Evolutionary conservation across 2,113 vertebrate species (phyloP).

Genomic region (Erythrocercus mccallii): DNA sequence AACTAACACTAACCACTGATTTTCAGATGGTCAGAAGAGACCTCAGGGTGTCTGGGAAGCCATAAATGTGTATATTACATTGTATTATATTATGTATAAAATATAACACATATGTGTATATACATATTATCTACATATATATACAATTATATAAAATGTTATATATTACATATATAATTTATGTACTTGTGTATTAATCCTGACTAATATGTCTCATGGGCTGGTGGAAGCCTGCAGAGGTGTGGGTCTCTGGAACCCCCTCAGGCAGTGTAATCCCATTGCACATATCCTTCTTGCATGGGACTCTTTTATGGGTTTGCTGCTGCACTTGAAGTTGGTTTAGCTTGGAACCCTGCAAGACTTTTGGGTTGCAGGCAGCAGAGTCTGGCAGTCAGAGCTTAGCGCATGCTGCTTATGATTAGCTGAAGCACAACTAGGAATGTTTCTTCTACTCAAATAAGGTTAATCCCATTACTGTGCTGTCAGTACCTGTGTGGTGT

Average conservation of each 20-base stretch:
- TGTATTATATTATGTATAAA: neutral
- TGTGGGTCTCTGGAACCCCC: neutral
- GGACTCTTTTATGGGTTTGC: neutral
- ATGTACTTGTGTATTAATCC: neutral
- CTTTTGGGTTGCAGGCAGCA: neutral
- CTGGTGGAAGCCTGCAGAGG: neutral
- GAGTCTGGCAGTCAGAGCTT: neutral
- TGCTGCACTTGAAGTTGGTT: neutral
- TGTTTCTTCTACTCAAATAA: neutral
- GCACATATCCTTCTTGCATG: fast-evolving
- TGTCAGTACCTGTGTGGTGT: neutral
- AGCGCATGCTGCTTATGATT: slow-evolving; percentile 6
- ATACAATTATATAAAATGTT: no score
- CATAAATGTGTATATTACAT: neutral
- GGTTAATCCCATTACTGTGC: neutral
- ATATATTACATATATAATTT: no score
- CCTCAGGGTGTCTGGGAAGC: neutral
- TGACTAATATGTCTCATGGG: neutral
- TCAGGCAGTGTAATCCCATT: neutral
- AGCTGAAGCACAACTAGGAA: neutral
- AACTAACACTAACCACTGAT: neutral
- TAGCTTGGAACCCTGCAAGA: neutral
- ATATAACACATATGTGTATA: no score
- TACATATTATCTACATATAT: neutral
- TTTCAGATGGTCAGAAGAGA: neutral